Base-by-base conservation (phyloP, 2,797 vertebrate genomes). In the Oreochromis grahami region DNA sequence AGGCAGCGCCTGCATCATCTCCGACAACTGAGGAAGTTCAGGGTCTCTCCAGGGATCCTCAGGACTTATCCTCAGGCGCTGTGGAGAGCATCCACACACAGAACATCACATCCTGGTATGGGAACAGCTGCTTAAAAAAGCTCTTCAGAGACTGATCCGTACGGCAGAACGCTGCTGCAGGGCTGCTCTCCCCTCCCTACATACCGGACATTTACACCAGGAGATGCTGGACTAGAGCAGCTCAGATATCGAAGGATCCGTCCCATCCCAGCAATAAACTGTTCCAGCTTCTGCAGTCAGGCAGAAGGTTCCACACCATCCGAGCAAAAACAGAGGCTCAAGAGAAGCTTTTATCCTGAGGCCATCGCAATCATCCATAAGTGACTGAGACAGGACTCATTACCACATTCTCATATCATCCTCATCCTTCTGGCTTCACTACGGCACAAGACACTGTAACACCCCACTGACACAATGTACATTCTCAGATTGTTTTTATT, bases 111-210 rank as follows among this genome's bases (percentile, higher is more conserved):
- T 58, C 14, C 26, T 32, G 55, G 55, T 32, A 58, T 0, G 1
- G 26, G 14, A 32, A 58, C 5, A 58, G 14, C 26, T 56, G 55
- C 14, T 29, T 56, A 6, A 9, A 56, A 56, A 32, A 56, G 1
- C 55, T 0, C 8, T 56, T 56, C 8, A 56, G 2, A 56, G 5
- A 6, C 0, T 56, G 55, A 56, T 6, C 26, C 14, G 0, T 1
- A 56, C 1, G 1, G 55, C 55, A 56, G 26, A 56, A 56, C 5
- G 1, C 55, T 17, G 55, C 26, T 32, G 53, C 4, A 55, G 4
- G 24, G 13, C 53, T 55, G 24, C 24, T 55, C 24, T 0, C 24
- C 13, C 53, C 24, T 55, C 24, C 24, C 53, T 26, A 55, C 53
- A 55, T 26, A 26, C 26, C 26, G 53, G 53, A 55, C 24, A 26